phyloP scores from a whole-genome alignment of 2,113 vertebrate genomes.

The Pelecanoides urinatrix region DNA sequence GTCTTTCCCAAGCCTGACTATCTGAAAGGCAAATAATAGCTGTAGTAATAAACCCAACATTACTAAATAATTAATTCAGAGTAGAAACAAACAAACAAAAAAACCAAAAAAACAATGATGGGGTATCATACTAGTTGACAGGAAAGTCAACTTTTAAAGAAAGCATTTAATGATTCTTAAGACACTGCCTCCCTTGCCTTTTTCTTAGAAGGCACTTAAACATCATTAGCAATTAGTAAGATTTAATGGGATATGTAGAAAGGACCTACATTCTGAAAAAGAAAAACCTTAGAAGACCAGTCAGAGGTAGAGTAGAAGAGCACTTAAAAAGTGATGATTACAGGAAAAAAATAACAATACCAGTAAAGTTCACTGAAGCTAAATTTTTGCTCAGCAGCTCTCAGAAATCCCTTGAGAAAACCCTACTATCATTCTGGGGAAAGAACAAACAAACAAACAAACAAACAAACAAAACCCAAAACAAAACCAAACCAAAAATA shows the following conservation, averaged over 20 bases:
- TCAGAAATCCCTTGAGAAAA: background rate
- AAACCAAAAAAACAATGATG: background rate
- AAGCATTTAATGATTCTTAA: background rate
- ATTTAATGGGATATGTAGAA: background rate
- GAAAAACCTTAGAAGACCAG: background rate
- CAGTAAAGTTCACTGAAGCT: background rate
- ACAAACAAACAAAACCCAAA: background rate
- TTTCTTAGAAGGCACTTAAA: background rate
- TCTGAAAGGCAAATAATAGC: background rate
- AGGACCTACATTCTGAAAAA: background rate
- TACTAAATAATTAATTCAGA: background rate
- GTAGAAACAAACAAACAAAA: background rate
- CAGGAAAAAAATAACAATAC: background rate
- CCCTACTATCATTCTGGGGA: background rate
- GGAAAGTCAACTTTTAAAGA: background rate
- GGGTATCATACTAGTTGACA: accelerated
- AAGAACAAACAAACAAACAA: too few species aligned
- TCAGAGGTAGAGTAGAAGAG: background rate
- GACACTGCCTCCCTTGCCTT: accelerated
- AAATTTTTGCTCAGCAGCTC: background rate
- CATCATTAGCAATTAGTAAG: background rate
- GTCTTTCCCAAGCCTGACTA: background rate
- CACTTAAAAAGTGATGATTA: background rate
- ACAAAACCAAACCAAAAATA: background rate
- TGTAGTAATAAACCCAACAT: background rate